Evolutionary conservation across 53 echinoderm and acorn worm genomes (phyloP), one percentile per base, ranked within the genome.

Genomic region (Holothuria scabra): DNA sequence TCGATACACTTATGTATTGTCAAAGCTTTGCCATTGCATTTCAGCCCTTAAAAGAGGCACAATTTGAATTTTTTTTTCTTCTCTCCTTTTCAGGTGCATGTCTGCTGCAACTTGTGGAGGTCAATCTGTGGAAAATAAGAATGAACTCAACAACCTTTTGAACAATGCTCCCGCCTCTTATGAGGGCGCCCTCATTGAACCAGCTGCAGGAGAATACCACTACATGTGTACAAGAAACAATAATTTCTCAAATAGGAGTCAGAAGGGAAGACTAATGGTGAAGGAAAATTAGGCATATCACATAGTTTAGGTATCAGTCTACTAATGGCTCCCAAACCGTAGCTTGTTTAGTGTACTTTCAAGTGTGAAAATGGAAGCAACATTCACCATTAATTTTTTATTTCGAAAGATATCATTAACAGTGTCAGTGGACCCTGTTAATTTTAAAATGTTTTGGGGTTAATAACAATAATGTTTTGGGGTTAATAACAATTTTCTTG

Each of bases 221-320:
- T 96, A 96, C 88, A 96, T 96, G 92, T 90, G 92, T 86, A 94
- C 97, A 21, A 84, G 97, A 28, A 96, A 96, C 82, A 96, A 96
- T 83, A 96, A 96, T 82, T 96, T 96, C 82, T 90, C 94, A 67
- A 96, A 96, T 66, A 91, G 97, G 38, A 92, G 92, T 61, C 94
- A 96, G 83, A 96, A 96, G 84, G 97, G 97, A 26, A 68, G 65
- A 34, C 66, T 91, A 2, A 84, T n/a, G 62, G 91, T 91, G 31
- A 74, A 25, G 49, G 12, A 65, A 20, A 65, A 41, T 41, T 38
- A 64, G 64, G 20, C 12, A 30, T 18, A 30, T 30, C 64, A 64
- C 18, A 64, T 28, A 21, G n/a, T 12, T 28, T 64, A 64, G n/a
- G 18, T 21, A 64, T 26, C 3, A 64, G 21, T 21, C 28, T 12